A percentile compares a stretch with the other conserved stretches of the same genome.
Evolutionary conservation across 2,797 vertebrate species (phyloP).

Genomic region (Sphaeramia orbicularis): DNA sequence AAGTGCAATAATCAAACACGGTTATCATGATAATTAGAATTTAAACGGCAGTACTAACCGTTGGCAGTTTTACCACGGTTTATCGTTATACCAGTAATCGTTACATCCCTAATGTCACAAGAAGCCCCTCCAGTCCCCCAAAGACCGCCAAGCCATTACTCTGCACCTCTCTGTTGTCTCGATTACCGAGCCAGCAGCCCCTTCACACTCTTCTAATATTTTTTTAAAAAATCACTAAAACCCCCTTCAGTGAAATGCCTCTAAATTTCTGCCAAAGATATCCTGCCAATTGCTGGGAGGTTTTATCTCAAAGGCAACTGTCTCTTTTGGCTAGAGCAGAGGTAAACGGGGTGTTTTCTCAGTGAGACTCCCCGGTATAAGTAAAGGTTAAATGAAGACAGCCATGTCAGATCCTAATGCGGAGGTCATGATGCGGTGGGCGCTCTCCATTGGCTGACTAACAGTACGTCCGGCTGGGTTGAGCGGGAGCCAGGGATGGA

Average conservation of each 20-base stretch:
- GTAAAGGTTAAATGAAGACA: constrained; percentile 83
- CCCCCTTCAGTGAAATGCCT: constrained; percentile 17
- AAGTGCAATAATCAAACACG: too few relatives aligned
- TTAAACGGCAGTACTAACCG: too few relatives aligned
- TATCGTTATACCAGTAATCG: too few relatives aligned
- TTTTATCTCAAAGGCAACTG: constrained; percentile 40
- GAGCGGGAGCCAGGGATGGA: constrained; percentile 67
- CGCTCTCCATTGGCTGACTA: constrained; percentile 66
- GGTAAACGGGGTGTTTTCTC: constrained; percentile 57
- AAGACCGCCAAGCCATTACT: constrained; percentile 9
- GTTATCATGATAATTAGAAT: too few relatives aligned
- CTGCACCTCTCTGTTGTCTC: constrained; percentile 18
- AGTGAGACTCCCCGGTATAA: constrained; percentile 60
- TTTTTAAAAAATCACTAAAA: constrained; percentile 18
- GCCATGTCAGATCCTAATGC: constrained; percentile 71
- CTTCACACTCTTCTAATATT: constrained; percentile 22
- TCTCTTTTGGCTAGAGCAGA: constrained; percentile 47
- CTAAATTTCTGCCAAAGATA: constrained; percentile 20
- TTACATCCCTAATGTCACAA: too few relatives aligned
- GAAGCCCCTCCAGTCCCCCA: constrained; percentile 29
- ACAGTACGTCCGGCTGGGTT: constrained; percentile 73
- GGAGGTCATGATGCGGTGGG: constrained; percentile 60
- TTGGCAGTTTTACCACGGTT: too few relatives aligned
- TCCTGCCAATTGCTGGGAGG: constrained; percentile 35
- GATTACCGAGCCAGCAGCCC: constrained; percentile 18